Percentiles rank a stretch among this genome's conserved stretches.
phyloP scores from a whole-genome alignment of 30 jellyfish, hydroid and myxozoan genomes.

The Hydractinia echinata region DNA sequence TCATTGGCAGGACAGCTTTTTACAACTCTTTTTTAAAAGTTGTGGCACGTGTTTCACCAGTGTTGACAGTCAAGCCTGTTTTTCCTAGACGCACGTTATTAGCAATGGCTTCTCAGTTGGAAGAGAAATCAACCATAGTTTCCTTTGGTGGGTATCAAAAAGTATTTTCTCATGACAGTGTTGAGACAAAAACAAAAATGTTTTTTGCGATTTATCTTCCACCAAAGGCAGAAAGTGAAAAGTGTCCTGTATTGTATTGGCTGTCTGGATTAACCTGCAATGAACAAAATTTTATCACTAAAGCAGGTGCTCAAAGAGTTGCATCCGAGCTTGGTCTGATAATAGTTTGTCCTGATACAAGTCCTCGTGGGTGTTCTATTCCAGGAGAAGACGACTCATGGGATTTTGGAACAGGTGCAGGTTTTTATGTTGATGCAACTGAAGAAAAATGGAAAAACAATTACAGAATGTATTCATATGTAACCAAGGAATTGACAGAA shows the following conservation, averaged over 20 bases:
- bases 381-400: constrained; percentile 89
- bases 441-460: constrained; percentile 88
- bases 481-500: constrained; percentile 74
- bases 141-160: constrained; percentile 73
- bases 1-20: no score
- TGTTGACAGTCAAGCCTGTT: no score
- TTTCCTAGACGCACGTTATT: no score
- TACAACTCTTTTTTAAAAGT: no score
- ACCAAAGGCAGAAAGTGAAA: constrained; percentile 69
- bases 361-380: constrained; percentile 93
- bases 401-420: constrained; percentile 97
- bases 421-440: constrained; percentile 93
- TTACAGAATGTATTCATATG: constrained; percentile 85
- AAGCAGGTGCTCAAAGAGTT: constrained; percentile 85
- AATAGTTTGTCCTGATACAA: constrained; percentile 91
- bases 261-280: constrained; percentile 96
- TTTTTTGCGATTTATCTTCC: constrained; percentile 81
- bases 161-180: constrained; percentile 67
- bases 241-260: constrained; percentile 93
- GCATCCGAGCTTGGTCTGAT: constrained; percentile 82
- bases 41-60: no score
- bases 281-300: constrained; percentile 81
- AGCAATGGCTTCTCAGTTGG: background rate
- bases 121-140: constrained; percentile 55
- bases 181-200: constrained; percentile 77